A percentile compares a stretch with the other conserved stretches of the same genome.
phyloP scores from a whole-genome alignment of 2,113 vertebrate genomes.

The Rattus rattus region DNA sequence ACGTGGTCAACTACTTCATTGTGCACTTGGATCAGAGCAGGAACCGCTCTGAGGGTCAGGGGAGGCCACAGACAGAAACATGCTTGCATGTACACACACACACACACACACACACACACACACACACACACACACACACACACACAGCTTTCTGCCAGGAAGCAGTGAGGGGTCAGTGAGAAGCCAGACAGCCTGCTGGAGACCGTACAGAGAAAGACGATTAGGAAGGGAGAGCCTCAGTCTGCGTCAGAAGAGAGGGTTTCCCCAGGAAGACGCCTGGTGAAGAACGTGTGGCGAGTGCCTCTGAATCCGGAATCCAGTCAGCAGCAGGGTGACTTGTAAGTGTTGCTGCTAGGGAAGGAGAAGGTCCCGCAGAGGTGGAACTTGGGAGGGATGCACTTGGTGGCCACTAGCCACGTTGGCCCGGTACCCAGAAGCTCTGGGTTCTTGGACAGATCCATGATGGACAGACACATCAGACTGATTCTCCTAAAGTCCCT shows the following conservation, averaged over 20 bases:
- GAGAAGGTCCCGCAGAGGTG: too few species aligned
- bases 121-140: fast-evolving
- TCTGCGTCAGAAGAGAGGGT: not conserved
- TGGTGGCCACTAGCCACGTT: not conserved
- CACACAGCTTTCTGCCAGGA: not conserved
- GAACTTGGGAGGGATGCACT: not conserved
- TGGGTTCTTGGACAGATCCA: not conserved
- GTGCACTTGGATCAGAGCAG: not conserved
- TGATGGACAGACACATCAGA: not conserved
- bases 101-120: not conserved
- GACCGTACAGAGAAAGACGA: not conserved
- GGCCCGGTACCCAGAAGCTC: not conserved
- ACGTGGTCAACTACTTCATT: not conserved
- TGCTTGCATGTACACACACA: fast-evolving
- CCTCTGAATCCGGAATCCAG: fast-evolving
- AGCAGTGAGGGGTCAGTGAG: not conserved
- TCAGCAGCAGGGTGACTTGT: not conserved
- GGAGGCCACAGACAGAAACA: not conserved
- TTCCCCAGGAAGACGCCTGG: not conserved
- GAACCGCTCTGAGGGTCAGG: fast-evolving
- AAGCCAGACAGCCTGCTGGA: not conserved
- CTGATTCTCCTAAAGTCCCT: not conserved
- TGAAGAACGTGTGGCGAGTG: not conserved
- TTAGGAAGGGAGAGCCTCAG: not conserved
- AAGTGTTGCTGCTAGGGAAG: not conserved